Evolutionary conservation across 35 echinoderm and acorn worm genomes (phyloP), one percentile per base, ranked within the genome.

Genomic region (Eucidaris tribuloides): DNA sequence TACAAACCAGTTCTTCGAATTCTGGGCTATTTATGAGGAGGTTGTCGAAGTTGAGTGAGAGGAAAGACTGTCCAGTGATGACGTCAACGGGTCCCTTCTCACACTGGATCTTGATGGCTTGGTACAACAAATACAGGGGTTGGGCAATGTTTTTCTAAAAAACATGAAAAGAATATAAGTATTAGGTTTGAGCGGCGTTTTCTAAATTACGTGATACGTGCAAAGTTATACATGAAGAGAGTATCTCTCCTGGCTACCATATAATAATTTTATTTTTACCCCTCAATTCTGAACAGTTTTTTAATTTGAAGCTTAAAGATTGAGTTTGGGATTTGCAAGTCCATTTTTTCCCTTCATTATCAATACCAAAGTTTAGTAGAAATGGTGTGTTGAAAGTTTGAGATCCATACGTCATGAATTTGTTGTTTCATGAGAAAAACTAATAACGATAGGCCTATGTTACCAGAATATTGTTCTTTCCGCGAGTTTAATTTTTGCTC

Each of bases 21-120:
- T 49, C 39, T 4, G 84, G 11, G 19, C 78, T 46, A 20, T 70
- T 33, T 38, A 76, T 25, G 2, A 91, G 33, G 42, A 91, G 33
- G 17, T 79, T 77, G 6, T 84, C 31, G 17, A 62, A 39, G 64
- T 84, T 91, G 3, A 96, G 79, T 38, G 93, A 96, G 30, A 91
- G 77, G 19, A 86, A 41, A 18, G 93, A 85, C 35, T 86, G 76
- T 0, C 79, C 66, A 27, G 82, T 91, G 52, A 96, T 79, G 22
- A 78, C 76, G 84, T 96, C 93, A 37, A 96, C 85, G 3, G 93
- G 93, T 83, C 93, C 93, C 33, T 96, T 82, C 54, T 90, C 88
- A 57, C 68, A 65, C 3, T 85, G 81, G 45, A 55, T 82, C 71
- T 96, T 86, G 42, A 96, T 87, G 59, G 87, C 93, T 30, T 80